Evolutionary conservation across 1,140 invertebrate genomes (phyloP), one percentile per base, ranked within the genome.

Genomic region (Drosophila sturtevanti): DNA sequence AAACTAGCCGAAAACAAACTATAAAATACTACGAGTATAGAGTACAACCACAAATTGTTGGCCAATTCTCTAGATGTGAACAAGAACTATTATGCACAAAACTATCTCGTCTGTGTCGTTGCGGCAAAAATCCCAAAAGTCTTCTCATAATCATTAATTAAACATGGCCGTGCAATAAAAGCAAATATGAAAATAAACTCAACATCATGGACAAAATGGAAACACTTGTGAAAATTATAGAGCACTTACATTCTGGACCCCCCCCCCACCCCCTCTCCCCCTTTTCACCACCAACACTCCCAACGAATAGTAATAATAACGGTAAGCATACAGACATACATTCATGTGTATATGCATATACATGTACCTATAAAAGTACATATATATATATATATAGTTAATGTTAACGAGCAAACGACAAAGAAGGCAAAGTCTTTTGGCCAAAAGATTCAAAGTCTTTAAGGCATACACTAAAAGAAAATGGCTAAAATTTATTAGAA

Each of bases 221-320:
- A 74, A 77, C 75, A 77, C 72, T 71, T 78, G 76, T 76, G 48
- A 58, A 78, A 76, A 75, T 78, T 78, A 75, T 78, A 68, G 76
- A 48, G 68, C 65, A 75, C 75, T 78, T 75, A 75, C 37, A 38
- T 63, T 31, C 27, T 31, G 27, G 27, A 78, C 75, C 67, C 71
- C 76, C 68, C 76, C 76, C 70, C 38, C 22, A 24, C 22, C 2
- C 4, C 4, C 22, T 24, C 22, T 4, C 22, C n/a, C n/a, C n/a
- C n/a, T n/a, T n/a, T n/a, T n/a, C n/a, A n/a, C n/a, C n/a, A n/a
- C n/a, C n/a, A n/a, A n/a, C n/a, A n/a, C n/a, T n/a, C n/a, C n/a
- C n/a, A n/a, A n/a, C n/a, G n/a, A 78, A 35, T 35, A 1, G 4
- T 38, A 38, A 38, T 38, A 72, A 68, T 78, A 78, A 72, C 66